Percentiles rank a stretch among this genome's conserved stretches.
Evolutionary conservation across 2,797 vertebrate species (phyloP).

Genomic region (Dendrocincla tyrannina): DNA sequence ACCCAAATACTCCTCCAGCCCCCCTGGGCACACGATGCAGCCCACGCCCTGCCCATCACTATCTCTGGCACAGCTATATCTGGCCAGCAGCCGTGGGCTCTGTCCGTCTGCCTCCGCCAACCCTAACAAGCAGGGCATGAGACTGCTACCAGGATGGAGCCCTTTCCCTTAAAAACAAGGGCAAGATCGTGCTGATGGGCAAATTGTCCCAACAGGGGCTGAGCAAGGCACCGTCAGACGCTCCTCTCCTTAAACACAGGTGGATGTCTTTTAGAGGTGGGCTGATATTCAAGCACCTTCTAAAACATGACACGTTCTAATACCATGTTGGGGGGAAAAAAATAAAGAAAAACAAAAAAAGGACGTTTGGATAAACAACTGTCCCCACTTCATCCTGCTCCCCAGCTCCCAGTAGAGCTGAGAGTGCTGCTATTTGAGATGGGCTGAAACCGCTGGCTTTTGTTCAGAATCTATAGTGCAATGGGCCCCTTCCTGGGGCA

Average conservation of each 20-base stretch:
- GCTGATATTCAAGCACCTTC: neutral
- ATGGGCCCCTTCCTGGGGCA: slow-evolving; percentile 13
- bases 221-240: accelerated
- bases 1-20: neutral
- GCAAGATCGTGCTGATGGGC: neutral
- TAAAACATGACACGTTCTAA: neutral
- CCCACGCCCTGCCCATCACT: neutral
- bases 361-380: neutral
- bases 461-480: slow-evolving; percentile 36
- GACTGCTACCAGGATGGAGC: neutral
- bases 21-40: neutral
- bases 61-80: neutral
- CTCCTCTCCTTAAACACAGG: neutral
- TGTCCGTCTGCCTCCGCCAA: neutral
- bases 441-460: slow-evolving; percentile 23
- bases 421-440: slow-evolving; percentile 44
- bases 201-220: neutral
- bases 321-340: accelerated
- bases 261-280: neutral
- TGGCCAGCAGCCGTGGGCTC: neutral
- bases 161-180: neutral
- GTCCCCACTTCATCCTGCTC: neutral
- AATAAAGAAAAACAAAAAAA: neutral
- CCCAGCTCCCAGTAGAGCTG: neutral
- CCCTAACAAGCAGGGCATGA: neutral